These are phyloP conservation scores for Sterna hirundo DNA, from an alignment of 2,113 vertebrate species.

Conservation along the genomic window DNA sequence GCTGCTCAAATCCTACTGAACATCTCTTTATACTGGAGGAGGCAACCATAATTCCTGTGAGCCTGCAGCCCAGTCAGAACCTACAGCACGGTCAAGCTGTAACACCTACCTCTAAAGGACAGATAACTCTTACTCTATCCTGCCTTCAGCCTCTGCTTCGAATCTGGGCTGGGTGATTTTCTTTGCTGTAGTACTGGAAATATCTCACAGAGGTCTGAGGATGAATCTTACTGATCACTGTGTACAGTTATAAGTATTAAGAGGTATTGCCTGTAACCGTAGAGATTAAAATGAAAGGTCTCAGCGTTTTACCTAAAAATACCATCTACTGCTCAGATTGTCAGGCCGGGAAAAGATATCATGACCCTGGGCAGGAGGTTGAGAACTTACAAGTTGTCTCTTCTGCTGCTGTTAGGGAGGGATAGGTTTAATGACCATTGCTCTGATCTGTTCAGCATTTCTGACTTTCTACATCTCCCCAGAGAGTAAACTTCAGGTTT, in stretches of 20 bases:
- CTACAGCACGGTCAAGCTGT: background rate
- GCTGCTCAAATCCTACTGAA: background rate
- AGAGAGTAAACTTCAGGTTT: background rate
- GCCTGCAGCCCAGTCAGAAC: background rate
- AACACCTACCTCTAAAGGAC: background rate
- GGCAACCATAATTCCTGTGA: background rate
- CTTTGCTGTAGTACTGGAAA: background rate
- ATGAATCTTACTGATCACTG: background rate
- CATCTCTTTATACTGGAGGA: background rate
- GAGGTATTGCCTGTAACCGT: background rate
- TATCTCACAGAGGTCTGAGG: background rate
- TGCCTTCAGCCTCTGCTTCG: background rate
- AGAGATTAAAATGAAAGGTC: background rate
- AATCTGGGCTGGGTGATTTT: background rate
- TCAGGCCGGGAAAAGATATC: background rate
- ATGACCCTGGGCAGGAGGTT: background rate
- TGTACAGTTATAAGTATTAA: background rate
- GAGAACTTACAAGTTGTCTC: background rate
- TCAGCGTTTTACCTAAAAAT: background rate
- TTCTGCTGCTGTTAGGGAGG: background rate
- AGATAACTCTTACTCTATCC: background rate
- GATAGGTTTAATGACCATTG: background rate
- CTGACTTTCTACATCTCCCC: background rate
- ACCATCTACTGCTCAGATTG: background rate
- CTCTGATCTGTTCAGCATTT: background rate